Evolutionary conservation across 2,113 vertebrate genomes (phyloP).

Genomic region (Cyphomyrus discorhynchus): DNA sequence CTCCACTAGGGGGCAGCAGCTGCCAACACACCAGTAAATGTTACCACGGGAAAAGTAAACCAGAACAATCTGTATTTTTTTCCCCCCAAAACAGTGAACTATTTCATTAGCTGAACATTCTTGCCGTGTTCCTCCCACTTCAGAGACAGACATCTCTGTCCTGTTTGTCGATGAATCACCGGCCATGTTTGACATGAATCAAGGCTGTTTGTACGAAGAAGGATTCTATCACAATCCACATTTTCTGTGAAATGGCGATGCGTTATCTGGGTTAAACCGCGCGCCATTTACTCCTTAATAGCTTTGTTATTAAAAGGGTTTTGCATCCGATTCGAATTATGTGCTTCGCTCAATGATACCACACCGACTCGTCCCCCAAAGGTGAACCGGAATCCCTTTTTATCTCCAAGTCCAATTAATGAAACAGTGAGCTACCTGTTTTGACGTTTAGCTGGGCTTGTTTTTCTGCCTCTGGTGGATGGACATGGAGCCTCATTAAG

Average conservation of each 20-base stretch:
- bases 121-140: not conserved
- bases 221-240: not conserved
- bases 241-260: not conserved
- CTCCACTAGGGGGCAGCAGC: constrained; percentile 3
- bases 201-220: not conserved
- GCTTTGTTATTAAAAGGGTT: not conserved
- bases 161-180: not conserved
- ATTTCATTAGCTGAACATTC: not conserved
- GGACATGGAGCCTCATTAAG: not conserved
- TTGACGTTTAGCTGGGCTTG: not conserved
- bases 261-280: not conserved
- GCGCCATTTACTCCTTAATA: not conserved
- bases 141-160: not conserved
- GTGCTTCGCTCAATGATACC: not conserved
- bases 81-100: not conserved
- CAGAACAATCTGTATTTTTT: not conserved
- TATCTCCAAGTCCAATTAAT: not conserved
- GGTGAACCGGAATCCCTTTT: not conserved
- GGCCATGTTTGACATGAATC: not conserved
- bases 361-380: not conserved
- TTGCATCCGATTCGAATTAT: not conserved
- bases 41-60: not conserved
- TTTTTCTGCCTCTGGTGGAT: not conserved
- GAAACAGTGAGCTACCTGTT: not conserved
- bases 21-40: not conserved